phyloP scores from a whole-genome alignment of 2,113 vertebrate genomes.

The Microcebus jonahi region DNA sequence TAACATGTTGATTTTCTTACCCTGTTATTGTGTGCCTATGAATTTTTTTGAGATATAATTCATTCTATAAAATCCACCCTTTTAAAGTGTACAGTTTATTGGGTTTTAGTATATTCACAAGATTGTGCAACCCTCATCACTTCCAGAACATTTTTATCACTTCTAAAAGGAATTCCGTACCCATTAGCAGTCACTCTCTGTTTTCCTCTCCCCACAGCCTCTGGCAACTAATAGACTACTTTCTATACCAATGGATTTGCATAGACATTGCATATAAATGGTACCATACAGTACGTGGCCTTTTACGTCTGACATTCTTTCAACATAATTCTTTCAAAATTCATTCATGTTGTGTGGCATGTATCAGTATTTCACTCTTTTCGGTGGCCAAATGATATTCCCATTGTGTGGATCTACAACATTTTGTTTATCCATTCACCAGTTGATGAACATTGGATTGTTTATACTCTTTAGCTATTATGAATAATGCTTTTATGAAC shows the following conservation, averaged over 20 bases:
- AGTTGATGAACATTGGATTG: not conserved
- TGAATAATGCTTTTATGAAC: not conserved
- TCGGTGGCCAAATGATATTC: not conserved
- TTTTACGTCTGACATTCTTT: not conserved
- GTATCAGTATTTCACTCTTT: not conserved
- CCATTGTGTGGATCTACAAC: too few relatives aligned
- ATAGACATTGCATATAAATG: not conserved
- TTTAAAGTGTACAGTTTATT: not conserved
- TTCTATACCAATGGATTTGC: not conserved
- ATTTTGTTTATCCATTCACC: not conserved
- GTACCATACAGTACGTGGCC: not conserved
- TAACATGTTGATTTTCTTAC: not conserved
- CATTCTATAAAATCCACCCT: not conserved
- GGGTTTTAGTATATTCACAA: not conserved
- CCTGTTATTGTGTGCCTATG: not conserved
- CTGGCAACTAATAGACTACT: not conserved
- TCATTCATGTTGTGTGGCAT: not conserved
- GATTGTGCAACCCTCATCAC: not conserved
- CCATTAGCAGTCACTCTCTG: not conserved
- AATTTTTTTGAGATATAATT: not conserved
- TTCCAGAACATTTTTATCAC: not conserved
- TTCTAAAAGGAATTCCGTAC: not conserved
- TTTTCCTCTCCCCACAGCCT: not conserved
- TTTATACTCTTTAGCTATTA: not conserved
- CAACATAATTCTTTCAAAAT: not conserved